These are phyloP conservation scores for Drosophila mojavensis DNA, from an alignment of 1,140 invertebrate species.

Conservation along the genomic window DNA sequence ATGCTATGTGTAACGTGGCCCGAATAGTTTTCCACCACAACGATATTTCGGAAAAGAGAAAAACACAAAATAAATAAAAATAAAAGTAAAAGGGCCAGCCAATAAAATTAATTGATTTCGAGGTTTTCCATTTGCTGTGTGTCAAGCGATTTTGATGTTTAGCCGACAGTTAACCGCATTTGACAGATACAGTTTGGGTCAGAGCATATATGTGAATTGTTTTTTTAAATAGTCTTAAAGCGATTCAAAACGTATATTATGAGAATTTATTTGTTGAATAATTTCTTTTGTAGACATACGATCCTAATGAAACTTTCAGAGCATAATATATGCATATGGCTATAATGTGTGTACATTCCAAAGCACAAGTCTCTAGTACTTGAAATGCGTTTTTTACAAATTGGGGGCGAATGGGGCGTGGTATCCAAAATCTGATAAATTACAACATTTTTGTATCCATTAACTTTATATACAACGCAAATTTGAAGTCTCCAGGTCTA, in stretches of 20 bases:
- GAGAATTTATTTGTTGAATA: too few species aligned
- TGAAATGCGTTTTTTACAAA: too few species aligned
- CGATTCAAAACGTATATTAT: neutral
- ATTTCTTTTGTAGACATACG: too few species aligned
- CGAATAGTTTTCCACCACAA: conserved; percentile 70
- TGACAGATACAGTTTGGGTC: conserved; percentile 53
- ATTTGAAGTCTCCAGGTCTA: too few species aligned
- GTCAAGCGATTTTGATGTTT: conserved; percentile 59
- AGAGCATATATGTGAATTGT: conserved; percentile 27
- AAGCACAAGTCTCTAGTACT: too few species aligned
- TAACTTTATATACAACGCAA: too few species aligned
- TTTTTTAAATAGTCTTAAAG: conserved; percentile 19
- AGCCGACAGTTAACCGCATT: conserved; percentile 61
- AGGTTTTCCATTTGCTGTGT: conserved; percentile 56
- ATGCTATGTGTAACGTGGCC: conserved; percentile 6
- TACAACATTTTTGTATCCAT: too few species aligned
- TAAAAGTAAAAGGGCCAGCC: conserved; percentile 33
- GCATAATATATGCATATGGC: too few species aligned
- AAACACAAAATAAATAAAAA: neutral
- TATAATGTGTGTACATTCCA: too few species aligned
- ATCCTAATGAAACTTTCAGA: too few species aligned
- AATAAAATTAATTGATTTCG: conserved; percentile 82
- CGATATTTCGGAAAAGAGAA: conserved; percentile 61
- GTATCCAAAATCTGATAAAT: too few species aligned
- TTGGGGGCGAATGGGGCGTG: too few species aligned